Percentiles rank a stretch among this genome's conserved stretches.
Conservation (phyloP, 2,888 invertebrate genomes). For the Poecilobothrus nobilitatus region DNA sequence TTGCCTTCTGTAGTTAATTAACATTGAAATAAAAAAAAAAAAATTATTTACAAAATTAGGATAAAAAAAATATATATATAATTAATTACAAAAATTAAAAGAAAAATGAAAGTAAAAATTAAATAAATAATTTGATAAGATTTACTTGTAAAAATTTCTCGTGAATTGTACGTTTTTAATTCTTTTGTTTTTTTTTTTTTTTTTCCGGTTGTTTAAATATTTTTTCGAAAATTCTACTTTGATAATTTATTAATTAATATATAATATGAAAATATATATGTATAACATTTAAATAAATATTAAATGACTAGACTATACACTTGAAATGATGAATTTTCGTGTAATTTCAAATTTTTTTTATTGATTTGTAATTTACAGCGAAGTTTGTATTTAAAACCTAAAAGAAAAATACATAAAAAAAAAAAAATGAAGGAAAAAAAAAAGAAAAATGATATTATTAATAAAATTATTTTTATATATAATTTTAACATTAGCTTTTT, state of each 20-base stretch:
- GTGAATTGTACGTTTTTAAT: not conserved
- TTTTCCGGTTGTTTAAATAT: not conserved
- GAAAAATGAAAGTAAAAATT: not conserved
- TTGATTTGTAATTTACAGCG: not conserved
- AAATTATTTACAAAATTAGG: not conserved
- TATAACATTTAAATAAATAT: not conserved
- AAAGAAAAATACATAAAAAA: not conserved
- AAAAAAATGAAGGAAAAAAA: not conserved
- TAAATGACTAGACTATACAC: constrained; percentile 1
- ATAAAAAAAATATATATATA: no score
- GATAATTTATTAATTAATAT: not conserved
- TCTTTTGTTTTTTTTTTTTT: no score
- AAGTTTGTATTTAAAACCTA: not conserved
- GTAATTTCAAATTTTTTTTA: not conserved
- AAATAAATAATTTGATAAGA: not conserved
- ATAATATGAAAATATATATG: not conserved
- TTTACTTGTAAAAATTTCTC: constrained; percentile 1
- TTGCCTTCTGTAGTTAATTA: not conserved
- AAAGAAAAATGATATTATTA: not conserved
- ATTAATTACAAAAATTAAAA: not conserved
- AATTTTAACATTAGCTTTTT: not conserved
- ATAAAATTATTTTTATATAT: not conserved
- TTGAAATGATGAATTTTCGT: not conserved
- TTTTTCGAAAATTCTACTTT: not conserved
- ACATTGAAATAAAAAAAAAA: not conserved